These are phyloP conservation scores for Ostrea edulis DNA, from an alignment of 1,140 invertebrate species.

Conservation along the genomic window DNA sequence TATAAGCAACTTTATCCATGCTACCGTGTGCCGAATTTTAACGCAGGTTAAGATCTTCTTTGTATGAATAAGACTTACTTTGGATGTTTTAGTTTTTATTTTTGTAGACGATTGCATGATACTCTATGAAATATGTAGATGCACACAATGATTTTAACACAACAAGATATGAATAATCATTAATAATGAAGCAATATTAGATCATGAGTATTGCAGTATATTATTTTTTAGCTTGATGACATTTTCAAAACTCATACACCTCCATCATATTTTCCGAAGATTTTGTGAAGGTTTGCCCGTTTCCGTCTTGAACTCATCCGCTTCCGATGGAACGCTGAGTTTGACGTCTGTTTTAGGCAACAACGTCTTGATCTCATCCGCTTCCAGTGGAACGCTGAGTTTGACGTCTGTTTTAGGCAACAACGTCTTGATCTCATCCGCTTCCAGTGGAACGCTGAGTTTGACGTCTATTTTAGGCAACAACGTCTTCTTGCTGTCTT, in stretches of 20 bases:
- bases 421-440: neutral
- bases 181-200: too few species aligned
- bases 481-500: conserved; percentile 19
- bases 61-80: too few species aligned
- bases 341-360: conserved; percentile 26
- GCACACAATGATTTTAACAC: neutral
- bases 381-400: neutral
- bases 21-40: too few species aligned
- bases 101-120: too few species aligned
- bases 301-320: neutral
- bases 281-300: neutral
- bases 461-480: conserved; percentile 30
- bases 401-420: conserved; percentile 26
- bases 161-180: neutral
- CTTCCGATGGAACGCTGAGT: neutral
- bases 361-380: neutral
- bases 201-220: too few species aligned
- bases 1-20: too few species aligned
- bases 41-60: too few species aligned
- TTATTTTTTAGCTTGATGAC: too few species aligned
- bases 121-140: neutral
- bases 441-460: neutral
- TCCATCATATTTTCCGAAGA: neutral
- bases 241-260: neutral
- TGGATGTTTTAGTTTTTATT: too few species aligned